Evolutionary conservation across 2,888 invertebrate genomes (phyloP), one percentile per base, ranked within the genome.

Genomic region (Trissolcus japonicus): DNA sequence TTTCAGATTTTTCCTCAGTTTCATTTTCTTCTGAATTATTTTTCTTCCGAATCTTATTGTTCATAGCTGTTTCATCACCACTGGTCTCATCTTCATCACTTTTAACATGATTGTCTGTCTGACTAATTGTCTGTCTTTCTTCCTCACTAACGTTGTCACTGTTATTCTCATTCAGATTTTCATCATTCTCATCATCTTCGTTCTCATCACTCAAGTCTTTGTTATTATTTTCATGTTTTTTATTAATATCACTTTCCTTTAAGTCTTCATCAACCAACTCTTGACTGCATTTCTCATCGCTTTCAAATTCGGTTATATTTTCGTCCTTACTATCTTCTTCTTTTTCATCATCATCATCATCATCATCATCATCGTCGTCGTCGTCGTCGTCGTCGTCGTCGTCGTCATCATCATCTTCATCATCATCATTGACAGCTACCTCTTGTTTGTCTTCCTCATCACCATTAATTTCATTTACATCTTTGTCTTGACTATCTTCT

Each of bases 401-500:
- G 16, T 55, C 21, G 0, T 51, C 29, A 43, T 65, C 29, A 41
- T 69, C 61, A 25, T 46, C 75, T 11, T 87, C 41, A 35, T 19
- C 46, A 51, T 43, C 50, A 13, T 61, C 60, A 35, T 50, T 40
- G 6, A n/a, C n/a, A n/a, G n/a, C n/a, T n/a, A n/a, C n/a, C n/a
- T n/a, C n/a, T n/a, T n/a, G n/a, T n/a, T n/a, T n/a, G n/a, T n/a
- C n/a, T n/a, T 19, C 40, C 0, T 43, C 46, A 53, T 43, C 29
- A 86, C 86, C 76, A 86, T 51, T 86, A 63, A 1, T 21, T 21
- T 89, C 87, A 72, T 87, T 87, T 35, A 82, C 66, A 29, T 72
- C 68, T 13, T 72, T 62, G 16, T 21, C 2, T 25, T 17, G 2
- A 19, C 25, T 21, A 21, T 46, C 35, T 4, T 56, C 9, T 17